Percentiles rank a stretch among this genome's conserved stretches.
Evolutionary conservation across 2,113 vertebrate species (phyloP).

Genomic region (Arvicanthis niloticus): DNA sequence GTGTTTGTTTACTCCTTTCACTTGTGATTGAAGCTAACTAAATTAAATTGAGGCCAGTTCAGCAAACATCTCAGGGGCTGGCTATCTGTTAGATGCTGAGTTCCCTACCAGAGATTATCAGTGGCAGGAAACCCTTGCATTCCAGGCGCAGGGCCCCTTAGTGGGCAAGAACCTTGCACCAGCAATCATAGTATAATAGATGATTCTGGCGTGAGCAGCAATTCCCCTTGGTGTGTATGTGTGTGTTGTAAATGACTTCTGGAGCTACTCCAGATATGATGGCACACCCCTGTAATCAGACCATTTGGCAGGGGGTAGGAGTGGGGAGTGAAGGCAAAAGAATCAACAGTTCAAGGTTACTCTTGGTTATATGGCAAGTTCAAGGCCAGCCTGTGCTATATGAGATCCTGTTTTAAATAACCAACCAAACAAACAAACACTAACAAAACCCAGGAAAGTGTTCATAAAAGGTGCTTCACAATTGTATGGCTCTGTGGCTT

Average conservation of each 20-base stretch:
- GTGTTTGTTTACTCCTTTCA: conserved; percentile 56
- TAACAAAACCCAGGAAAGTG: neutral
- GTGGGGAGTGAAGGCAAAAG: too few species aligned
- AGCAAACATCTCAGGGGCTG: conserved; percentile 57
- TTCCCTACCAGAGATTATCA: neutral
- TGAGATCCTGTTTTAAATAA: too few species aligned
- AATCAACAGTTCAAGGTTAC: neutral
- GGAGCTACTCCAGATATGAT: neutral
- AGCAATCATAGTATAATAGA: neutral
- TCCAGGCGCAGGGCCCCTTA: neutral
- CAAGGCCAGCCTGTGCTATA: neutral
- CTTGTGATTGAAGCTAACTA: conserved; percentile 59
- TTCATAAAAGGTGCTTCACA: neutral
- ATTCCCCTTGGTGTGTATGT: neutral
- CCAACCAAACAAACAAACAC: neutral
- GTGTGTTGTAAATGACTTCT: neutral
- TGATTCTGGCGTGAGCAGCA: too few species aligned
- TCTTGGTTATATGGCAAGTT: neutral
- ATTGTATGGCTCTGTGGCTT: neutral
- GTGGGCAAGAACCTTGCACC: neutral
- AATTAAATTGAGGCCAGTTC: conserved; percentile 75
- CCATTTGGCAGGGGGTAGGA: neutral
- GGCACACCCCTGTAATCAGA: neutral
- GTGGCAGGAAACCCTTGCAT: neutral
- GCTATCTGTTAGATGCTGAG: neutral